phyloP scores from a whole-genome alignment of 2,888 invertebrate genomes.

The Imbricaverruca yamaguchii region DNA sequence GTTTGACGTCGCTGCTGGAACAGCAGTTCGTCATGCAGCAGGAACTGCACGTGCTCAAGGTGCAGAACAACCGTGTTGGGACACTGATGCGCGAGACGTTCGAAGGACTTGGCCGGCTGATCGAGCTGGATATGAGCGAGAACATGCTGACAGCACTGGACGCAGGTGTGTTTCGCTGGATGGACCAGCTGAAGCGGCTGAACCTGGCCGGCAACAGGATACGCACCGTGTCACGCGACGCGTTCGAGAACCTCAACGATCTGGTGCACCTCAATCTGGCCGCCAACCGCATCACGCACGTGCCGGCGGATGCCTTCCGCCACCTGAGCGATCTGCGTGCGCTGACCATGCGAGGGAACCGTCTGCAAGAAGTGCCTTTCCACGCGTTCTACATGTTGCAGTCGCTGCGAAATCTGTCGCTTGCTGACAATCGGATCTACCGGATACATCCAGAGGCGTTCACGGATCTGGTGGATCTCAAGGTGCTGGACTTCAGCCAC shows the following conservation, averaged over 20 bases:
- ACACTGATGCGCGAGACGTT: not conserved
- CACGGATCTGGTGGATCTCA: not conserved
- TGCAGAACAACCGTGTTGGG: not conserved
- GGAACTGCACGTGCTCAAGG: not conserved
- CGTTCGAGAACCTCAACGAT: not conserved
- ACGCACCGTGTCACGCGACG: not conserved
- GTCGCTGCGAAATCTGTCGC: not conserved
- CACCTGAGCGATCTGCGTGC: not conserved
- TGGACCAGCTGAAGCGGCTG: not conserved
- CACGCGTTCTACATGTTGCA: not conserved
- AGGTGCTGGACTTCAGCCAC: not conserved
- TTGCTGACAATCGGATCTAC: not conserved
- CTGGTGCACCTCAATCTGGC: not conserved
- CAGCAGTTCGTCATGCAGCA: not conserved
- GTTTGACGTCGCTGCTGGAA: not conserved
- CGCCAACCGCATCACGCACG: not conserved
- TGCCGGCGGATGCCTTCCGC: not conserved
- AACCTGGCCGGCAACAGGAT: not conserved
- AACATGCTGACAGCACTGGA: not conserved
- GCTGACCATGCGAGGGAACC: not conserved
- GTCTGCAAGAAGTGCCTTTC: conserved; percentile 2
- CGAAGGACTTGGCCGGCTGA: not conserved
- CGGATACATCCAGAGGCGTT: conserved; percentile 9
- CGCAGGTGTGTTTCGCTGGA: not conserved
- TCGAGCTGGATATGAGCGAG: not conserved